Conservation (phyloP, 2,797 vertebrate genomes). For the Enoplosus armatus region DNA sequence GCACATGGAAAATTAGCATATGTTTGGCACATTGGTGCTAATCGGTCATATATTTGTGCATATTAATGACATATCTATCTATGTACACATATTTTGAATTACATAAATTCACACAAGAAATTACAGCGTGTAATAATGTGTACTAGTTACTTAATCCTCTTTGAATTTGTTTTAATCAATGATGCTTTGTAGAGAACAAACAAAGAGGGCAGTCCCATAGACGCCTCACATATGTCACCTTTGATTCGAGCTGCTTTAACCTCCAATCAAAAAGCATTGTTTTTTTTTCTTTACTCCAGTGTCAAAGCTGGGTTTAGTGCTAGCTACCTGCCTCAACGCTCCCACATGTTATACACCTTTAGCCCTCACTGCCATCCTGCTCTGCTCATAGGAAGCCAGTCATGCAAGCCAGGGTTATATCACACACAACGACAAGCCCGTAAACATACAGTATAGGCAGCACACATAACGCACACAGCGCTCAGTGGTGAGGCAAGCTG, state of each 20-base stretch:
- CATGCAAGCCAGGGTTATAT: constrained; percentile 69
- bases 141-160: constrained; percentile 56
- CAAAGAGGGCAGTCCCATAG: constrained; percentile 33
- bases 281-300: constrained; percentile 13
- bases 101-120: constrained; percentile 52
- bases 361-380: constrained; percentile 48
- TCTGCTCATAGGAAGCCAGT: constrained; percentile 57
- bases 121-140: constrained; percentile 41
- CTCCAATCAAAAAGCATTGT: constrained; percentile 27
- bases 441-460: constrained; percentile 70
- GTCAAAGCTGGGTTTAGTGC: constrained; percentile 23
- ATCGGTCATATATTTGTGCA: constrained; percentile 83
- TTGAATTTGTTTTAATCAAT: constrained; percentile 46
- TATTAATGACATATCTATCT: constrained; percentile 79
- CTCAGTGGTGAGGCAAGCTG: constrained; percentile 77
- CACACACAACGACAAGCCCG: constrained; percentile 68
- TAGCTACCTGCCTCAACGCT: constrained; percentile 42
- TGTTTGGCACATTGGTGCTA: constrained; percentile 84
- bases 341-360: constrained; percentile 38
- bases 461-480: constrained; percentile 64
- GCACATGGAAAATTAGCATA: constrained; percentile 86
- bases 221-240: constrained; percentile 27
- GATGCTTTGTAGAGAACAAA: constrained; percentile 43
- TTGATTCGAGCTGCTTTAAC: constrained; percentile 30
- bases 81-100: constrained; percentile 66